phyloP scores from a whole-genome alignment of 2,888 invertebrate species.

The Phania funesta region DNA sequence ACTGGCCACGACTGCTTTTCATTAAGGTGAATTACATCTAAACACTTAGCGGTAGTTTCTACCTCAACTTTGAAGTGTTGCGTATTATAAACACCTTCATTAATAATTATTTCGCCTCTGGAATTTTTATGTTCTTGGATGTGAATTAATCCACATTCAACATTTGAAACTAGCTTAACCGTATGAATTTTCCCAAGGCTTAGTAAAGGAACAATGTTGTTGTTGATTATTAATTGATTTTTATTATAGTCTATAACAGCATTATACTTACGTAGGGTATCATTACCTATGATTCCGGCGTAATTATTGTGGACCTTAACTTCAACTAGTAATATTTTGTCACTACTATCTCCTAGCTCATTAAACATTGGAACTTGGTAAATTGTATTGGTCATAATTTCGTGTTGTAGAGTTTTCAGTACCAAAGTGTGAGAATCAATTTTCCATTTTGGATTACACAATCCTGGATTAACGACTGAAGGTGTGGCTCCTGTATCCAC shows the following conservation, averaged over 20 bases:
- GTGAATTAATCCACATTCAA: slow-evolving; percentile 4
- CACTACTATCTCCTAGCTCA: background rate
- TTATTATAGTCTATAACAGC: slow-evolving; percentile 24
- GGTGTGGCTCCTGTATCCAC: background rate
- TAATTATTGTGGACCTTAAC: slow-evolving; percentile 12
- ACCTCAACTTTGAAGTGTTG: slow-evolving; percentile 7
- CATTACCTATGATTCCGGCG: slow-evolving; percentile 27
- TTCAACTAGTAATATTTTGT: slow-evolving; percentile 59
- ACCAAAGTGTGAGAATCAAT: background rate
- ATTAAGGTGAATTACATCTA: no score
- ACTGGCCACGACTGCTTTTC: no score
- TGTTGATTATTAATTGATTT: slow-evolving; percentile 14
- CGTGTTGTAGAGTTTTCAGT: slow-evolving; percentile 2
- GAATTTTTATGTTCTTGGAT: background rate
- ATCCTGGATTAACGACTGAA: background rate
- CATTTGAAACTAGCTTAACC: background rate
- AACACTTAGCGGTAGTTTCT: no score
- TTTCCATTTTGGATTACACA: background rate
- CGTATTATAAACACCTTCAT: slow-evolving; percentile 4
- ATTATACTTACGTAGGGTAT: slow-evolving; percentile 3
- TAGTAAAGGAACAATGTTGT: background rate
- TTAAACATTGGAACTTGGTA: background rate
- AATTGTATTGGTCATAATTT: background rate
- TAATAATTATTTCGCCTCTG: background rate
- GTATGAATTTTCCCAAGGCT: background rate